These are phyloP conservation scores for Potamarius usumacintae DNA, from an alignment of 2,113 vertebrate species.

Conservation along the genomic window DNA sequence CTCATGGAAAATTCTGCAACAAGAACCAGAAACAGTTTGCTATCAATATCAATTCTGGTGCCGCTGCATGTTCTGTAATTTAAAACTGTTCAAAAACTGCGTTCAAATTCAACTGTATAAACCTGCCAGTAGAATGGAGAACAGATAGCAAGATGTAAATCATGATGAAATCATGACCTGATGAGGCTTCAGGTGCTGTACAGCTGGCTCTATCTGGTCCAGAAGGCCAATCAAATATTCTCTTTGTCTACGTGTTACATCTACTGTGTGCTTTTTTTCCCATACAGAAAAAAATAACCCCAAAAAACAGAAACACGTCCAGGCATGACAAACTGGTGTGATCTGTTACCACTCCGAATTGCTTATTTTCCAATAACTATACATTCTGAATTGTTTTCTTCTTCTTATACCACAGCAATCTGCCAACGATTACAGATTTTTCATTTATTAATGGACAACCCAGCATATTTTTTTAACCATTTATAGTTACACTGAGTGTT, in stretches of 20 bases:
- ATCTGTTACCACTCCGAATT: background rate
- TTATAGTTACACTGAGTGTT: background rate
- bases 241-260: background rate
- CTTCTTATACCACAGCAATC: background rate
- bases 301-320: background rate
- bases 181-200: slow-evolving; percentile 14
- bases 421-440: background rate
- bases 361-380: background rate
- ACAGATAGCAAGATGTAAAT: slow-evolving; percentile 27
- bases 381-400: slow-evolving; percentile 2
- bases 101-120: background rate
- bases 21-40: slow-evolving; percentile 3
- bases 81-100: background rate
- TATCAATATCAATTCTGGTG: slow-evolving; percentile 9
- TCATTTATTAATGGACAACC: background rate
- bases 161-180: slow-evolving; percentile 3
- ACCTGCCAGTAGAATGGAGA: slow-evolving; percentile 2
- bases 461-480: background rate
- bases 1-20: slow-evolving; percentile 14
- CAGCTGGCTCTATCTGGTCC: slow-evolving; percentile 1
- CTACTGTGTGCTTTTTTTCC: background rate
- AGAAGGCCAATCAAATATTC: background rate
- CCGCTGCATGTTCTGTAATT: background rate
- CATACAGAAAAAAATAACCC: too few species aligned
- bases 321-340: background rate